Base-by-base conservation (phyloP, 2,113 vertebrate species). In the Syngnathoides biaculeatus region DNA sequence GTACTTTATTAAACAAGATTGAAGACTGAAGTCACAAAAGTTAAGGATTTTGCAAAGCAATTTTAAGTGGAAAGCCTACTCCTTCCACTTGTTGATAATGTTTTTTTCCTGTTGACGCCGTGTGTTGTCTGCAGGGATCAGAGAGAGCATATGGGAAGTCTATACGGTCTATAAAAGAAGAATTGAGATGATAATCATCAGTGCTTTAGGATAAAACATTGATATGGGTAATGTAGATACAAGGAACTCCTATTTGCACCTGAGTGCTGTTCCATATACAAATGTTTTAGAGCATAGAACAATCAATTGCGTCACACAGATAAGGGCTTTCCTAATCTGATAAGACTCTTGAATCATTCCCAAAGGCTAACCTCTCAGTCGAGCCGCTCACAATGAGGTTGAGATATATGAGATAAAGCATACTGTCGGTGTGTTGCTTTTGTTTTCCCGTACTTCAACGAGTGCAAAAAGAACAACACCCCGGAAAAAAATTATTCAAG, bases 281-380 rank as follows among this genome's bases (percentile, higher is more conserved):
- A 75, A 73, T 84, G 79, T 87, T 81, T 87, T 85, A 77, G 69
- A 82, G 78, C 77, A 77, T 55, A 78, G 69, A 63, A 69, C 70
- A 77, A 91, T 92, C 91, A 90, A 91, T 91, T 86, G 78, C 80
- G 78, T 81, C 79, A 77, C 79, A 62, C 69, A 89, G 88, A 93
- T 92, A 91, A 91, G 88, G 80, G 82, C 78, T 79, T 81, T 77
- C 63, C 83, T 89, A 84, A 92, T 91, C 89, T 86, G 91, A 92
- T 89, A 90, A 91, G 77, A 64, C 76, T 78, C 80, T 87, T 53
- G 38, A 78, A 77, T 81, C 84, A 82, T 75, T 84, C 85, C 79
- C 80, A 80, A 79, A 87, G 74, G 67, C 82, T 88, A 82, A 87
- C 87, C 79, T 87, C 80, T 85, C 30, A 65, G 11, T 53, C 81